A percentile compares a stretch with the other conserved stretches of the same genome.
Conservation (phyloP, 2,797 vertebrate species). For the Schizopygopsis pylzovi region DNA sequence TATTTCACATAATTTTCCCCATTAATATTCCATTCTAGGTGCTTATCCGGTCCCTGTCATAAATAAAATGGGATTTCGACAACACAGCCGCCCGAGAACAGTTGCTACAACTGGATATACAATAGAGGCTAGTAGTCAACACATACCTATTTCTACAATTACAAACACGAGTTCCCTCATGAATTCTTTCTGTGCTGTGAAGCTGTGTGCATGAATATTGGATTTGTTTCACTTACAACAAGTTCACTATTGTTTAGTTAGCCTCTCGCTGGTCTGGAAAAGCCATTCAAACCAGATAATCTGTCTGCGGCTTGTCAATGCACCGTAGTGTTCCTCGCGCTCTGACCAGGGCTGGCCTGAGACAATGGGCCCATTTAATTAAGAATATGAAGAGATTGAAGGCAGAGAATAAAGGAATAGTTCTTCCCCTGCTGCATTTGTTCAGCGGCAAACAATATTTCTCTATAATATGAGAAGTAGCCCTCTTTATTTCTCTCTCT, state of each 20-base stretch:
- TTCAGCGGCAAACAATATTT: constrained; percentile 50
- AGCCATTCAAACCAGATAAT: constrained; percentile 81
- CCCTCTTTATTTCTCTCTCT: constrained; percentile 28
- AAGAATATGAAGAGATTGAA: constrained; percentile 74
- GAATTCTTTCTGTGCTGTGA: constrained; percentile 62
- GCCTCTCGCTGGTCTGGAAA: constrained; percentile 75
- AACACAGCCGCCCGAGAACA: background rate
- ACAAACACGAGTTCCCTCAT: constrained; percentile 65
- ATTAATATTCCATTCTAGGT: background rate
- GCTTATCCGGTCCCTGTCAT: background rate
- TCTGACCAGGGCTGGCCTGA: constrained; percentile 66
- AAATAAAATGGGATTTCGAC: too few relatives aligned
- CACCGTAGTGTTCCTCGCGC: constrained; percentile 67
- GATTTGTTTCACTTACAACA: constrained; percentile 80
- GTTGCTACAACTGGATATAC: background rate
- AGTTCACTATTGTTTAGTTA: constrained; percentile 81
- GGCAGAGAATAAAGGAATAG: constrained; percentile 67
- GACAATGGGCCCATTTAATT: constrained; percentile 79
- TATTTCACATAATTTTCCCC: background rate
- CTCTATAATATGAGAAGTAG: constrained; percentile 46
- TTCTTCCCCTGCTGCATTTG: constrained; percentile 62
- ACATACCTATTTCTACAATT: constrained; percentile 73
- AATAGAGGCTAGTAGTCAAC: constrained; percentile 69
- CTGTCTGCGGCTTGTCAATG: constrained; percentile 77
- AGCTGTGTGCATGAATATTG: constrained; percentile 76